phyloP scores from a whole-genome alignment of 2,888 invertebrate species.

The Cephus sareptanus region DNA sequence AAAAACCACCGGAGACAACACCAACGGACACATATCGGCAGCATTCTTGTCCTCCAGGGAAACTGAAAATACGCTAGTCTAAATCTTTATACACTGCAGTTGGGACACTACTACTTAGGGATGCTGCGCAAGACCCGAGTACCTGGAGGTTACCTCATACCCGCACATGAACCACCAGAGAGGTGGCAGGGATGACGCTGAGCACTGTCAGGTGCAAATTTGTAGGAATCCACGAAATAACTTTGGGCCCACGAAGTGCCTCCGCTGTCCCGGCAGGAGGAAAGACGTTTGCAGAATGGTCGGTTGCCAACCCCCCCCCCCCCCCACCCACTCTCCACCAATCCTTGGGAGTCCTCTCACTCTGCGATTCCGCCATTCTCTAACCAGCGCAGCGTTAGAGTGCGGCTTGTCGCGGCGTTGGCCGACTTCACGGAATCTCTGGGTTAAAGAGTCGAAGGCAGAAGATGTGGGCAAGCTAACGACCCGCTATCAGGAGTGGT shows the following conservation, averaged over 20 bases:
- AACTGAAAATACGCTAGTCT: too few relatives aligned
- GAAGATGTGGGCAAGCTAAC: constrained; percentile 58
- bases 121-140: background rate
- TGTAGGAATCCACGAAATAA: background rate
- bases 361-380: background rate
- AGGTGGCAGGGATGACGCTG: background rate
- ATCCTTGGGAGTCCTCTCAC: background rate
- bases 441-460: background rate
- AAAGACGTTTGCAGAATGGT: background rate
- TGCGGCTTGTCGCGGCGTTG: background rate
- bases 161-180: too few relatives aligned
- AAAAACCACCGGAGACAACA: too few relatives aligned
- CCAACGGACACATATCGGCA: too few relatives aligned
- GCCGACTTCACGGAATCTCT: background rate
- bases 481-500: constrained; percentile 53
- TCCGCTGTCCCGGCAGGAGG: background rate
- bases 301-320: too few relatives aligned
- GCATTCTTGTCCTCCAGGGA: too few relatives aligned
- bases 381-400: background rate
- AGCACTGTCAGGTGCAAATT: background rate
- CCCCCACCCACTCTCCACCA: background rate
- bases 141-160: too few relatives aligned
- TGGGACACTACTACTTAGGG: background rate
- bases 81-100: too few relatives aligned
- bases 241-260: background rate